These are phyloP conservation scores for Eupithecia abbreviata DNA, from an alignment of 2,888 invertebrate genomes.

Conservation along the genomic window DNA sequence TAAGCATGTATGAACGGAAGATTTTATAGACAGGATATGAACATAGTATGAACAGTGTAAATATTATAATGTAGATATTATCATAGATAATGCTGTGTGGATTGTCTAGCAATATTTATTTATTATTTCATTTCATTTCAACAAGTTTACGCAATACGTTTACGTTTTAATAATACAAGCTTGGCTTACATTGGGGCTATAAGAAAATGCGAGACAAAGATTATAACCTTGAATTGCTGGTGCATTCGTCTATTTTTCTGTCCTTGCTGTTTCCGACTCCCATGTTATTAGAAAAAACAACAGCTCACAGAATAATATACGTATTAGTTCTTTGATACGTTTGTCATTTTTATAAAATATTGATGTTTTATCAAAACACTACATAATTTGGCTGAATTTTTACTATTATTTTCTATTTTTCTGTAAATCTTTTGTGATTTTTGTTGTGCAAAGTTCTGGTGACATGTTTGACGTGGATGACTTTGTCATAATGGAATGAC, in stretches of 20 bases:
- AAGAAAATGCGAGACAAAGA: neutral
- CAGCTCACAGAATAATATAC: constrained; percentile 4
- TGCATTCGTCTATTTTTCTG: constrained; percentile 64
- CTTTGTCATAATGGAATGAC: neutral
- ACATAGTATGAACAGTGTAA: too few species aligned
- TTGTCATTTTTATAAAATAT: constrained; percentile 18
- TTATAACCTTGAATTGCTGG: constrained; percentile 68
- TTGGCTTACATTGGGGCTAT: neutral
- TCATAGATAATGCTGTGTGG: too few species aligned
- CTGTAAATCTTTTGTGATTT: neutral
- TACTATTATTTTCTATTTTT: neutral
- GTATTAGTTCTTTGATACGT: neutral
- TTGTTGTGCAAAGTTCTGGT: neutral
- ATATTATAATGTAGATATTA: too few species aligned
- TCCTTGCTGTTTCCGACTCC: constrained; percentile 60
- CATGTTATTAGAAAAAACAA: constrained; percentile 49
- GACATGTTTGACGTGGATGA: neutral
- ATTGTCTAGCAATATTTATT: too few species aligned
- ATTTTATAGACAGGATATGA: too few species aligned
- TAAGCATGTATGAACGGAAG: too few species aligned
- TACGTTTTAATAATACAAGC: neutral
- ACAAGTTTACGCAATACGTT: too few species aligned
- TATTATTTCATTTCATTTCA: too few species aligned
- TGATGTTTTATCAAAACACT: constrained; percentile 14
- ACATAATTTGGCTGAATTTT: constrained; percentile 23